These are phyloP conservation scores for Strix uralensis DNA, from an alignment of 2,113 vertebrate genomes.

Conservation along the genomic window DNA sequence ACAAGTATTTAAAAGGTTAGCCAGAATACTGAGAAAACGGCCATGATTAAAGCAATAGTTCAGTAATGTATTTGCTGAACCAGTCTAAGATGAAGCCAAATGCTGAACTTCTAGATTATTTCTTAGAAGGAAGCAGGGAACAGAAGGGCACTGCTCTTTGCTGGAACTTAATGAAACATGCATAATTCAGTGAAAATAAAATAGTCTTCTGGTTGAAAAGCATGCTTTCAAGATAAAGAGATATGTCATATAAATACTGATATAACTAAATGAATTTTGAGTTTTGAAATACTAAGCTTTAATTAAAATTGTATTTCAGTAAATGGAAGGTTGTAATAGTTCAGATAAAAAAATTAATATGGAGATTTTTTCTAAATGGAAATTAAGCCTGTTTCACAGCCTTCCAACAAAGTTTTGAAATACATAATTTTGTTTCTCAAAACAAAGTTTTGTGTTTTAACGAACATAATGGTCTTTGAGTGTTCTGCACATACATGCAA, in stretches of 20 bases:
- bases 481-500: background rate
- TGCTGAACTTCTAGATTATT: background rate
- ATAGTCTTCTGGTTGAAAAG: background rate
- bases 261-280: background rate
- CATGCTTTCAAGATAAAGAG: background rate
- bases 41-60: background rate
- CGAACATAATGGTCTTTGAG: background rate
- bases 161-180: background rate
- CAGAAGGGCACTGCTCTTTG: background rate
- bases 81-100: background rate
- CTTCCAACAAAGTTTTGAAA: background rate
- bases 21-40: background rate
- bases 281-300: background rate
- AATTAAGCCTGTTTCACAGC: background rate
- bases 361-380: background rate
- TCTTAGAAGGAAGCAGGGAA: background rate
- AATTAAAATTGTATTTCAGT: conserved; percentile 1
- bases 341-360: background rate
- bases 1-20: background rate
- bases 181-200: background rate
- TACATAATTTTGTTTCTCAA: background rate
- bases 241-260: background rate
- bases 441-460: background rate
- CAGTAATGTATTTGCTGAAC: background rate
- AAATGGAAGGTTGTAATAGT: background rate